phyloP scores from a whole-genome alignment of 2,888 invertebrate genomes.

The Chymomyza procnemis region DNA sequence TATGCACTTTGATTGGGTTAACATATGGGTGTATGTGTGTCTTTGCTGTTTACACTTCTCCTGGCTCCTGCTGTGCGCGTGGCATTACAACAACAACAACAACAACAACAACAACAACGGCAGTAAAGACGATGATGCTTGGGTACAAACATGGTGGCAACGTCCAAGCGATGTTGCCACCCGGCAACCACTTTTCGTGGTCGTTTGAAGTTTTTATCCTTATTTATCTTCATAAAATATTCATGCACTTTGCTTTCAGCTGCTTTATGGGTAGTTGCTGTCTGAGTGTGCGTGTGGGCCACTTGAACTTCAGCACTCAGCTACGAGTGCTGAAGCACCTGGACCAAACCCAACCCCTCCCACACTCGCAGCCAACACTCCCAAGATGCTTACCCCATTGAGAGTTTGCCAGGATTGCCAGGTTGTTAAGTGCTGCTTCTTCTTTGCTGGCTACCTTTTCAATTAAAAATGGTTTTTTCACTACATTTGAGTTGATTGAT shows the following conservation, averaged over 20 bases:
- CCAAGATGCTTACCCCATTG: too few relatives aligned
- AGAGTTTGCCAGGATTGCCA: not conserved
- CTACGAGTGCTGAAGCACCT: slow-evolving; percentile 26
- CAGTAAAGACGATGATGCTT: not conserved
- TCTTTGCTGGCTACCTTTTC: slow-evolving; percentile 51
- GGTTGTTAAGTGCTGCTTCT: slow-evolving; percentile 12
- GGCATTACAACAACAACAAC: not conserved
- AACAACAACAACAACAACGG: not conserved
- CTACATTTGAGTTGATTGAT: slow-evolving; percentile 72
- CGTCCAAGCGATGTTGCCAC: not conserved
- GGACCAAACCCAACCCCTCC: slow-evolving; percentile 15
- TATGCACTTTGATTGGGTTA: not conserved
- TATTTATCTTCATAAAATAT: slow-evolving; percentile 73
- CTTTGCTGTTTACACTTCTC: not conserved
- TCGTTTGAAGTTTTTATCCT: slow-evolving; percentile 71
- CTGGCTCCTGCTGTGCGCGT: not conserved
- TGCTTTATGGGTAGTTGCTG: slow-evolving; percentile 27
- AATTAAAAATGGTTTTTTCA: slow-evolving; percentile 72
- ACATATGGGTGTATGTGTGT: not conserved
- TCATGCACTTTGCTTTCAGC: slow-evolving; percentile 64
- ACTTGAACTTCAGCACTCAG: slow-evolving; percentile 51
- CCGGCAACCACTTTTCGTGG: slow-evolving; percentile 59
- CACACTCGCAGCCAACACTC: too few relatives aligned
- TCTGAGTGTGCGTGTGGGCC: slow-evolving; percentile 25
- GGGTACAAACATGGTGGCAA: not conserved